Conservation (phyloP, 2,113 vertebrate species). For the Damaliscus lunatus region DNA sequence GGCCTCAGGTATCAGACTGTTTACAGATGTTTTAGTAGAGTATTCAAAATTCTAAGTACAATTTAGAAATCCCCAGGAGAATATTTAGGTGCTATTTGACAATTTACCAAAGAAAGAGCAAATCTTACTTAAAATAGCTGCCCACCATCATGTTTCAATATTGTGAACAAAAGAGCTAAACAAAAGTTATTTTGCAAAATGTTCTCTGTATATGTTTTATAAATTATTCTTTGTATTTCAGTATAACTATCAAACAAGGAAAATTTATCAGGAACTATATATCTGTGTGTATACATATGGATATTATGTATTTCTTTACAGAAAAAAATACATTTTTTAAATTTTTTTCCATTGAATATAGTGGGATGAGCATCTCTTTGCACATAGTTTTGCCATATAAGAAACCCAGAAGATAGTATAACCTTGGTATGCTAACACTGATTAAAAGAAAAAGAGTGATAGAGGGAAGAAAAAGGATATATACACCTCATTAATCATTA, state of each 20-base stretch:
- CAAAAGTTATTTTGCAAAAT: not conserved
- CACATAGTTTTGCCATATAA: constrained; percentile 29
- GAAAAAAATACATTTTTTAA: not conserved
- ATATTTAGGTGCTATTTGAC: not conserved
- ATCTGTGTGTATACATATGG: not conserved
- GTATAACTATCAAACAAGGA: not conserved
- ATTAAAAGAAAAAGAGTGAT: not conserved
- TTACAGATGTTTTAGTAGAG: constrained; percentile 48
- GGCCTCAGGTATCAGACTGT: not conserved
- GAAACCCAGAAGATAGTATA: not conserved
- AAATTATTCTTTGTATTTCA: constrained; percentile 23
- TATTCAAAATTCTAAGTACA: constrained; percentile 33
- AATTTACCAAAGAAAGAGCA: constrained; percentile 31
- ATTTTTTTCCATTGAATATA: not conserved
- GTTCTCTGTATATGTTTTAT: not conserved
- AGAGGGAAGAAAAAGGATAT: not conserved
- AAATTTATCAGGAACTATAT: not conserved
- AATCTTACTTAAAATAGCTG: constrained; percentile 3
- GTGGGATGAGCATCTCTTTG: not conserved
- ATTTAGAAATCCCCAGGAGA: constrained; percentile 18
- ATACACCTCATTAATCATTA: constrained; percentile 29
- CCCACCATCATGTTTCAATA: not conserved
- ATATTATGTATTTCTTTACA: not conserved
- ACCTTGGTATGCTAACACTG: not conserved
- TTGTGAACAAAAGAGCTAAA: not conserved